These are phyloP conservation scores for Gymnosoma rotundatum DNA, from an alignment of 2,888 invertebrate genomes.

Conservation along the genomic window DNA sequence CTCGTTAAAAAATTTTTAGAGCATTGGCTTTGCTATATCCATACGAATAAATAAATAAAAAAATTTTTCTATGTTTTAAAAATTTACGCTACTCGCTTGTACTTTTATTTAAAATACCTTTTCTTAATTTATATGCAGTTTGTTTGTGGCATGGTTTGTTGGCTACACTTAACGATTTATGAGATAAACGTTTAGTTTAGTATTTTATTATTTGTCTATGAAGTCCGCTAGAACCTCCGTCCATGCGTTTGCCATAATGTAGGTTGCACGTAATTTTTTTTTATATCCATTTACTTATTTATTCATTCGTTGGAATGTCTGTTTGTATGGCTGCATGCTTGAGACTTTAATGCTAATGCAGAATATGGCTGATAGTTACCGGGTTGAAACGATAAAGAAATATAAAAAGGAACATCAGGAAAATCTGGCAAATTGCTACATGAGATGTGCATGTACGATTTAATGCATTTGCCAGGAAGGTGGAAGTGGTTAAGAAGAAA, in stretches of 20 bases:
- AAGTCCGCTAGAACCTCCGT: conserved; percentile 15
- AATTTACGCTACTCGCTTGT: background rate
- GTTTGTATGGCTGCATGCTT: conserved; percentile 53
- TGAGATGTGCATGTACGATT: conserved; percentile 53
- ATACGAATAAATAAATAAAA: too few species aligned
- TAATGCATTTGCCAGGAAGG: conserved; percentile 67
- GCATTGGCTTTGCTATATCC: too few species aligned
- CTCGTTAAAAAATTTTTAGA: too few species aligned
- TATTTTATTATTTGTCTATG: conserved; percentile 20
- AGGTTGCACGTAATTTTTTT: conserved; percentile 14
- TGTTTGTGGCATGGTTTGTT: conserved; percentile 67
- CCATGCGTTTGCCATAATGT: conserved; percentile 32
- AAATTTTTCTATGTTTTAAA: background rate
- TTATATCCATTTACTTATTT: conserved; percentile 8
- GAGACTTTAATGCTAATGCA: conserved; percentile 62
- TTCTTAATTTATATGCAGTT: conserved; percentile 32
- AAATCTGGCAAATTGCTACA: conserved; percentile 52
- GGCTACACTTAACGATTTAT: conserved; percentile 70
- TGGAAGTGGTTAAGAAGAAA: conserved; percentile 53
- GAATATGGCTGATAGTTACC: conserved; percentile 36
- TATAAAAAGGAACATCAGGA: conserved; percentile 40
- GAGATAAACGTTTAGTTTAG: conserved; percentile 70
- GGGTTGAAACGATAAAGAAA: background rate
- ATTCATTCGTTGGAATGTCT: conserved; percentile 29
- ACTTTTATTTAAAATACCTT: conserved; percentile 1